phyloP scores from a whole-genome alignment of 2,888 invertebrate species.

The Amphiduros pacificus region DNA sequence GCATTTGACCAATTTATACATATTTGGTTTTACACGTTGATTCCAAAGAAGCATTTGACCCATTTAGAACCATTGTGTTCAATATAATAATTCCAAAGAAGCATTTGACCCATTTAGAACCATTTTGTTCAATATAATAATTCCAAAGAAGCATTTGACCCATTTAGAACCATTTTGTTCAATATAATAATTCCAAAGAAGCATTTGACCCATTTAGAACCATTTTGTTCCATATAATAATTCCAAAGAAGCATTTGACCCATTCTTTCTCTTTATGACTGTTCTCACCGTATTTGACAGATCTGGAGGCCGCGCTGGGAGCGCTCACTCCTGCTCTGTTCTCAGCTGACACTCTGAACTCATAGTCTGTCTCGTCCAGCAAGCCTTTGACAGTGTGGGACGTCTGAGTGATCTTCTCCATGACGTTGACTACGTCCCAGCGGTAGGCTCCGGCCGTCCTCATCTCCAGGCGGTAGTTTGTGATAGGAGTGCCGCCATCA shows the following conservation, averaged over 20 bases:
- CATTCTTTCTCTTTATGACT: neutral
- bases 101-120: no score
- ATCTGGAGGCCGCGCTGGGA: slow-evolving; percentile 58
- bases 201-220: neutral
- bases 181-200: no score
- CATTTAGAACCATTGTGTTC: no score
- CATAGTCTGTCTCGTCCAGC: slow-evolving; percentile 66
- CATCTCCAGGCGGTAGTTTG: slow-evolving; percentile 38
- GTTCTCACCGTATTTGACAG: slow-evolving; percentile 31
- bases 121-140: no score
- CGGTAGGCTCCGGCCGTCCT: slow-evolving; percentile 29
- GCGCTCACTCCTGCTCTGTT: slow-evolving; percentile 82
- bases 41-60: no score
- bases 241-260: neutral
- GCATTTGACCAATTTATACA: no score
- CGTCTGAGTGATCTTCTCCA: slow-evolving; percentile 23
- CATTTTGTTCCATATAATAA: neutral
- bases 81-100: no score
- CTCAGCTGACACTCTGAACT: slow-evolving; percentile 81
- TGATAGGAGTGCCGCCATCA: slow-evolving; percentile 43
- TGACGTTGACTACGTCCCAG: slow-evolving; percentile 20
- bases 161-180: no score
- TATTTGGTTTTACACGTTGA: no score
- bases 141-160: no score
- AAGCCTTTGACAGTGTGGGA: slow-evolving; percentile 33